These are phyloP conservation scores for Oxystoma pomonae DNA, from an alignment of 2,888 invertebrate genomes.

Conservation along the genomic window DNA sequence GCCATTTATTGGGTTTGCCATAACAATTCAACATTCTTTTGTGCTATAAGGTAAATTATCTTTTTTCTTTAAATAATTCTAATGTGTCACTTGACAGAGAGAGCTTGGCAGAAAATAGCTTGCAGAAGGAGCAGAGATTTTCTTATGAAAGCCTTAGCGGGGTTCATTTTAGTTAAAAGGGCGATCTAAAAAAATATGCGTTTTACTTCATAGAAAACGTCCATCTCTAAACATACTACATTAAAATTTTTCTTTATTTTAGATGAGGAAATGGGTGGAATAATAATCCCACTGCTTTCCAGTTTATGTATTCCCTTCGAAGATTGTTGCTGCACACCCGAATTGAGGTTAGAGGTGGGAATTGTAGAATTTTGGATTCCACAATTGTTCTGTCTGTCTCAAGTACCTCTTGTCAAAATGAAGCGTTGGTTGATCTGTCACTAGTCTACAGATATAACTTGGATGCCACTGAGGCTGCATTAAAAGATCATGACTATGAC, in stretches of 20 bases:
- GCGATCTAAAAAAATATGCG: background rate
- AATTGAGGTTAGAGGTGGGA: slow-evolving; percentile 2
- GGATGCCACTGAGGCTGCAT: background rate
- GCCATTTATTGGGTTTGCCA: background rate
- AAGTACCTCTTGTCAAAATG: background rate
- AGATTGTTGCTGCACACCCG: slow-evolving; percentile 11
- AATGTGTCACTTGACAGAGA: too few relatives aligned
- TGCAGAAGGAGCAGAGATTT: too few relatives aligned
- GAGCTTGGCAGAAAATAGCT: too few relatives aligned
- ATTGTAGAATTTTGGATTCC: slow-evolving; percentile 7
- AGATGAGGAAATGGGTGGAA: slow-evolving; percentile 20
- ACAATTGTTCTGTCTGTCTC: background rate
- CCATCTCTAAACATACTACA: background rate
- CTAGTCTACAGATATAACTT: background rate
- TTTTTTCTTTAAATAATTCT: too few relatives aligned
- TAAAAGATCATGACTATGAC: slow-evolving; percentile 7
- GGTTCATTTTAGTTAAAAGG: background rate
- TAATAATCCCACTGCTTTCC: slow-evolving; percentile 16
- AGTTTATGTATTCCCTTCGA: slow-evolving; percentile 12
- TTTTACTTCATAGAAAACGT: background rate
- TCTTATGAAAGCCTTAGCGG: background rate
- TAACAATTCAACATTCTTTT: slow-evolving; percentile 15
- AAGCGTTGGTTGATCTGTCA: background rate
- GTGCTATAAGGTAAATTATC: slow-evolving; percentile 12
- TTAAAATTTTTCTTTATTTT: slow-evolving; percentile 4